A percentile compares a stretch with the other conserved stretches of the same genome.
phyloP scores from a whole-genome alignment of 2,797 vertebrate species.

The Artibeus jamaicensis region DNA sequence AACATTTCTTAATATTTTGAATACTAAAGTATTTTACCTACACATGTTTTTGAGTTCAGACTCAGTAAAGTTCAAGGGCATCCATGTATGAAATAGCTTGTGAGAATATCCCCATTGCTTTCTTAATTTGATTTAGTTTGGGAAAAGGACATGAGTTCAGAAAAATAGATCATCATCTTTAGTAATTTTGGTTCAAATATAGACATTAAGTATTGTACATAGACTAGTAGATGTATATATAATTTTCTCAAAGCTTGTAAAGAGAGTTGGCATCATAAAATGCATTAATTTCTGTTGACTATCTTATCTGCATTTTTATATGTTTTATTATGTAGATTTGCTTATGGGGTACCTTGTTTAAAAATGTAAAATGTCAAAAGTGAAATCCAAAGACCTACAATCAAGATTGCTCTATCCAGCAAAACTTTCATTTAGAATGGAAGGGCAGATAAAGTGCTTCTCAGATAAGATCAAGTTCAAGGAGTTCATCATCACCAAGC shows the following conservation, averaged over 20 bases:
- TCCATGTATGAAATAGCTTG: conserved; percentile 82
- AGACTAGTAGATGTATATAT: background rate
- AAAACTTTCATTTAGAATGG: no score
- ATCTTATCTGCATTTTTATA: conserved; percentile 36
- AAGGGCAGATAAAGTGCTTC: no score
- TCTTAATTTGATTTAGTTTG: conserved; percentile 82
- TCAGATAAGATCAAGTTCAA: no score
- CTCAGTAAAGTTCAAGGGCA: conserved; percentile 83
- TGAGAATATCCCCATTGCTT: conserved; percentile 74
- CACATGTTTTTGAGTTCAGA: conserved; percentile 75
- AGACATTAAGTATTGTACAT: conserved; percentile 59
- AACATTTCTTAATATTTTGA: conserved; percentile 74
- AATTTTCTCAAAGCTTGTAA: conserved; percentile 9
- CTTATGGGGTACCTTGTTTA: background rate
- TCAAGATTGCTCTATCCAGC: no score
- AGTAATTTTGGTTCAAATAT: conserved; percentile 74
- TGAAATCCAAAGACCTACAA: no score
- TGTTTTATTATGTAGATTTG: conserved; percentile 4
- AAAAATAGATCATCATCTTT: conserved; percentile 72
- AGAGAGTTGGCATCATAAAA: conserved; percentile 59
- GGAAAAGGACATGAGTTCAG: conserved; percentile 60
- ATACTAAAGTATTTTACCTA: conserved; percentile 74
- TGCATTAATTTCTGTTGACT: conserved; percentile 22
- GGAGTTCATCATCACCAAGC: no score
- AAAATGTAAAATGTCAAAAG: background rate